Percentiles rank a stretch among this genome's conserved stretches.
Conservation (phyloP, 2,113 vertebrate species). For the Anoura caudifer region DNA sequence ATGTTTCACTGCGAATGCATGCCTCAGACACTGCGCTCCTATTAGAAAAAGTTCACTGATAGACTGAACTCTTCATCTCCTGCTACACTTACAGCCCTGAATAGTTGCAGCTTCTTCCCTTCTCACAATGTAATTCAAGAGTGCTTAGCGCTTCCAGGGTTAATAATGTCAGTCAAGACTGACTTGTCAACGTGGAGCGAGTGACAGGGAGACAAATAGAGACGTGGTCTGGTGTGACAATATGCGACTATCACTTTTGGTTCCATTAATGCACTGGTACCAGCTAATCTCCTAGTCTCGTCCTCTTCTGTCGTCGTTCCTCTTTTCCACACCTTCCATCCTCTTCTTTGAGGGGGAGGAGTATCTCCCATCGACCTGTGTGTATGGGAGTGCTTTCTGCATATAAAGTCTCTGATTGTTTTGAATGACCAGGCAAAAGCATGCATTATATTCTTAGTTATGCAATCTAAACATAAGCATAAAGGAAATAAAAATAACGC, state of each 20-base stretch:
- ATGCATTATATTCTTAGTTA: neutral
- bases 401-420: neutral
- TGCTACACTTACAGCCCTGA: neutral
- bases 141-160: neutral
- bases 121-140: neutral
- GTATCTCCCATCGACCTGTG: neutral
- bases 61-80: neutral
- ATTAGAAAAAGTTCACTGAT: neutral
- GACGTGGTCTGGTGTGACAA: constrained; percentile 22
- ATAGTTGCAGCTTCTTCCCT: neutral
- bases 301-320: neutral
- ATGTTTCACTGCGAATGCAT: neutral
- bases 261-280: neutral
- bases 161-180: constrained; percentile 26
- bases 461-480: neutral
- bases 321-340: neutral
- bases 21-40: neutral
- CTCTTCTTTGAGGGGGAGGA: neutral
- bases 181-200: neutral
- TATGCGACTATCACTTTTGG: constrained; percentile 44
- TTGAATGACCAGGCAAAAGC: neutral
- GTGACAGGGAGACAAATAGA: constrained; percentile 27
- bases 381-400: neutral
- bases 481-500: constrained; percentile 14
- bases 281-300: neutral